Percentiles rank a stretch among this genome's conserved stretches.
Conservation (phyloP, 2,888 invertebrate genomes). For the Chorisops tibialis region DNA sequence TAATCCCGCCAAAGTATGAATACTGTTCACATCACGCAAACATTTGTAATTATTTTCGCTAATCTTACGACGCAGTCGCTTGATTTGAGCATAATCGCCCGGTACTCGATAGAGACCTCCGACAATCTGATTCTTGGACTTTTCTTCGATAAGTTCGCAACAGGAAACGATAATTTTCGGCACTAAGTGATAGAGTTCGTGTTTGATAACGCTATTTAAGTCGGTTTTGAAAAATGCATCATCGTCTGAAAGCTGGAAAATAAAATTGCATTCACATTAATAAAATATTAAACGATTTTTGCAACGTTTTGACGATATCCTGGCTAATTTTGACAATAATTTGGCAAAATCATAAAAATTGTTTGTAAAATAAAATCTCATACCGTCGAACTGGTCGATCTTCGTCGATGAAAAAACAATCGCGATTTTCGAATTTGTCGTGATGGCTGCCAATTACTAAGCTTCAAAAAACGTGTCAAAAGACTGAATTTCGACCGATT, state of each 20-base stretch:
- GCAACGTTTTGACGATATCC: background rate
- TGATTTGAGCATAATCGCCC: slow-evolving; percentile 19
- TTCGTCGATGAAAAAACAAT: slow-evolving; percentile 9
- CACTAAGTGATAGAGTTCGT: slow-evolving; percentile 1
- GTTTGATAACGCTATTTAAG: background rate
- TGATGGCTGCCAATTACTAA: slow-evolving; percentile 3
- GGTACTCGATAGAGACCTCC: slow-evolving; percentile 16
- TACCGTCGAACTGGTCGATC: background rate
- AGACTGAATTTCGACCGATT: slow-evolving; percentile 1
- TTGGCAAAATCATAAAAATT: background rate
- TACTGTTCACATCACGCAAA: slow-evolving; percentile 8
- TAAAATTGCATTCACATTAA: background rate
- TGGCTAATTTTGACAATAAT: background rate
- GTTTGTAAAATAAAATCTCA: background rate
- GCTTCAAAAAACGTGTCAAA: slow-evolving; percentile 1
- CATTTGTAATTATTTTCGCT: slow-evolving; percentile 12
- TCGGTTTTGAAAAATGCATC: background rate
- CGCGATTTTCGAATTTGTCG: slow-evolving; percentile 6
- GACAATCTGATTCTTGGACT: slow-evolving; percentile 8
- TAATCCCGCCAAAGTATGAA: slow-evolving; percentile 13
- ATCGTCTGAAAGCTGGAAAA: slow-evolving; percentile 3
- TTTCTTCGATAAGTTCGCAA: slow-evolving; percentile 18
- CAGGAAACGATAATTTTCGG: slow-evolving; percentile 18
- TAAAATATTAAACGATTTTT: background rate
- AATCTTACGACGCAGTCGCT: slow-evolving; percentile 16